Evolutionary conservation across 92 coral and sea anemone genomes (phyloP).

Genomic region (Palythoa caribaeorum): DNA sequence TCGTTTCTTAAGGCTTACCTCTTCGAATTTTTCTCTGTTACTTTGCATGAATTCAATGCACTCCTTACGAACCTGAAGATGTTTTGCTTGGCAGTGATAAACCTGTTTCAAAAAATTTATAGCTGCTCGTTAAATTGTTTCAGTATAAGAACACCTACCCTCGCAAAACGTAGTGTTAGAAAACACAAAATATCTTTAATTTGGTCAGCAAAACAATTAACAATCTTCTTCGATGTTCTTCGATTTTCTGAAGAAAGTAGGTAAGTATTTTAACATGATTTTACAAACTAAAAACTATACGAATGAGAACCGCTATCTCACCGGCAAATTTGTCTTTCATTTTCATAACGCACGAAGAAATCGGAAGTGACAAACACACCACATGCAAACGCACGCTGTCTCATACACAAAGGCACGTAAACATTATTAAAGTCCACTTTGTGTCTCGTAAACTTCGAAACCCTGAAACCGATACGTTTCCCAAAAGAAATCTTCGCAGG

Average conservation of each 20-base stretch:
- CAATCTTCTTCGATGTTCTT: background rate
- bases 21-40: slow-evolving; percentile 93
- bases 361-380: slow-evolving; percentile 32
- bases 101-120: slow-evolving; percentile 61
- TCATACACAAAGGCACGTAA: background rate
- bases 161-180: background rate
- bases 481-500: background rate
- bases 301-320: background rate
- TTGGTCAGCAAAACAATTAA: background rate
- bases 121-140: background rate
- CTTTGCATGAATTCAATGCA: slow-evolving; percentile 93
- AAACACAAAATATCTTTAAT: background rate
- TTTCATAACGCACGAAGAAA: background rate
- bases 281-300: background rate
- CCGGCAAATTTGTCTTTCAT: slow-evolving; percentile 31
- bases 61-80: slow-evolving; percentile 90
- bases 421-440: slow-evolving; percentile 1
- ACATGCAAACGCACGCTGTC: slow-evolving; percentile 28
- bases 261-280: background rate
- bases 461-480: background rate
- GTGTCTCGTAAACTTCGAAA: background rate
- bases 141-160: background rate
- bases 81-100: slow-evolving; percentile 91
- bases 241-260: background rate
- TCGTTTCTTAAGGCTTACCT: slow-evolving; percentile 58